Evolutionary conservation across 2,888 invertebrate species (phyloP).

Genomic region (Nephrotoma appendiculata): DNA sequence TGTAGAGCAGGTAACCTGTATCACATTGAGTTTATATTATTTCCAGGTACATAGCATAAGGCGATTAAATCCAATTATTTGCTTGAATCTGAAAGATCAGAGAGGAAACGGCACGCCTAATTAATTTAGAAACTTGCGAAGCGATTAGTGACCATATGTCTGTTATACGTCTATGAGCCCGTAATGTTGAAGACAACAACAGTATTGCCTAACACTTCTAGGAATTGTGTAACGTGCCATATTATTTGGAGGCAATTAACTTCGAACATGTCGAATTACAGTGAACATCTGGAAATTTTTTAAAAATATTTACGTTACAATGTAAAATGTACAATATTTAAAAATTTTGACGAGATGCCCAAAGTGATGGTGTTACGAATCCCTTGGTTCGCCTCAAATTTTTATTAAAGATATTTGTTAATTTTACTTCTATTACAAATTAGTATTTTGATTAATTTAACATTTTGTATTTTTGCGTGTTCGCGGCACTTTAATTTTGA

Average conservation of each 20-base stretch:
- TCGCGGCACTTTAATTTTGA: too few species aligned
- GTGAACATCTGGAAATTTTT: slow-evolving; percentile 10
- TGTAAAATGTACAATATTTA: not conserved
- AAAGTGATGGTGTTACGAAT: not conserved
- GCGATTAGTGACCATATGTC: slow-evolving; percentile 5
- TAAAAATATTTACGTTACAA: not conserved
- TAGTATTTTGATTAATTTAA: too few species aligned
- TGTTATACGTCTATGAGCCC: not conserved
- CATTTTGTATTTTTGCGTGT: too few species aligned
- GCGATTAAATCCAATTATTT: not conserved
- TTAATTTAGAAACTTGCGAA: slow-evolving; percentile 9
- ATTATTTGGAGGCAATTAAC: slow-evolving; percentile 19
- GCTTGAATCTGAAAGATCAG: slow-evolving; percentile 7
- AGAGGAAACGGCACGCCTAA: slow-evolving; percentile 5
- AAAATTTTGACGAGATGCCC: not conserved
- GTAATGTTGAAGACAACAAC: not conserved
- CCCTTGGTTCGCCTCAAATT: too few species aligned
- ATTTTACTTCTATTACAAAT: too few species aligned
- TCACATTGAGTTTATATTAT: not conserved
- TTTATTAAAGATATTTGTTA: too few species aligned
- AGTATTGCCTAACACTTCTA: slow-evolving; percentile 8
- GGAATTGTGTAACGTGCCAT: slow-evolving; percentile 14
- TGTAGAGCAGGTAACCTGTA: too few species aligned
- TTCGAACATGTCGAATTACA: slow-evolving; percentile 18
- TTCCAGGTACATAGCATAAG: not conserved